phyloP scores from a whole-genome alignment of 2,797 vertebrate genomes.

The Pangasius sanitwongsei region DNA sequence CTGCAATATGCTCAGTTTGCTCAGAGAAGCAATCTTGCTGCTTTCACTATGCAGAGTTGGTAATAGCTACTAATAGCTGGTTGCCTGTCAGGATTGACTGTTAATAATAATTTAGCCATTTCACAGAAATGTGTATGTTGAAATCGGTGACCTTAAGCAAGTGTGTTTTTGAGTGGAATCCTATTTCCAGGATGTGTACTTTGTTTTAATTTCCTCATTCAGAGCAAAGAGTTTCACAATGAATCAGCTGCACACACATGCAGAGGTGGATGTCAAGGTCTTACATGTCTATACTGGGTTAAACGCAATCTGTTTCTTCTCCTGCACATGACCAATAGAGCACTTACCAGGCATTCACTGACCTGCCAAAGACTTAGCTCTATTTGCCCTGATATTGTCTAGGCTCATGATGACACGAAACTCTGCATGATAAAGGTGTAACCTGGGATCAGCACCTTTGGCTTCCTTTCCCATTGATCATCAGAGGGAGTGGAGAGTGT shows the following conservation, averaged over 20 bases:
- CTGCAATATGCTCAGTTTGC: not conserved
- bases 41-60: slow-evolving; percentile 38
- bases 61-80: slow-evolving; percentile 1
- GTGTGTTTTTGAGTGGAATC: slow-evolving; percentile 43
- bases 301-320: not conserved
- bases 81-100: not conserved
- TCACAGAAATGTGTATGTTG: slow-evolving; percentile 36
- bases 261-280: slow-evolving; percentile 44
- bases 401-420: not conserved
- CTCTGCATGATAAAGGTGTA: slow-evolving; percentile 12
- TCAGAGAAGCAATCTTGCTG: slow-evolving; percentile 18
- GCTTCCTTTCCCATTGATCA: slow-evolving; percentile 23
- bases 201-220: slow-evolving; percentile 58
- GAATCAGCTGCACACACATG: slow-evolving; percentile 44
- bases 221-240: slow-evolving; percentile 54
- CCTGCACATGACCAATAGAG: slow-evolving; percentile 23
- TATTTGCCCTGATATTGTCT: not conserved
- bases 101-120: slow-evolving; percentile 33
- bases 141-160: slow-evolving; percentile 33
- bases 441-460: slow-evolving; percentile 10
- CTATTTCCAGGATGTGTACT: slow-evolving; percentile 52
- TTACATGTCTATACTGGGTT: slow-evolving; percentile 18
- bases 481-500: slow-evolving; percentile 18
- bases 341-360: slow-evolving; percentile 28
- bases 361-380: not conserved